Conservation (phyloP, 2,888 invertebrate genomes). For the Cordilura impudica region DNA sequence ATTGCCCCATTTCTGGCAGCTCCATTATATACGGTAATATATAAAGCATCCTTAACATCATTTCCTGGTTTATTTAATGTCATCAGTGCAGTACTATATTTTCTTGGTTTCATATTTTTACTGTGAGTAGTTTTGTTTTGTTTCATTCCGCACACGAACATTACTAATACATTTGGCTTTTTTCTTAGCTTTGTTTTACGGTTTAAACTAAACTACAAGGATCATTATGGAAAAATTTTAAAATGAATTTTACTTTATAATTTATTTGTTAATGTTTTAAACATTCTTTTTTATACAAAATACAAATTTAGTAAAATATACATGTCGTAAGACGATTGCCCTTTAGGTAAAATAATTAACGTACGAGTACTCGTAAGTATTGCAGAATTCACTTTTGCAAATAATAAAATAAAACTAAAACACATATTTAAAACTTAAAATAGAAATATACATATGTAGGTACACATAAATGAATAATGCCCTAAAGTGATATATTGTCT, state of each 20-base stretch:
- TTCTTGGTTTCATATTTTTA: conserved; percentile 70
- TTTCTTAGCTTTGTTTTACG: conserved; percentile 71
- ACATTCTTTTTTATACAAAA: too few species aligned
- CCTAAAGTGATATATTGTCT: too few species aligned
- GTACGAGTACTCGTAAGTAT: too few species aligned
- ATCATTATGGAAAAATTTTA: conserved; percentile 70
- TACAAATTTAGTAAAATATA: conserved; percentile 16
- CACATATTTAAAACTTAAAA: too few species aligned
- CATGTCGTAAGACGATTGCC: too few species aligned
- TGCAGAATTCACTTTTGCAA: too few species aligned
- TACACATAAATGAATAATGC: too few species aligned
- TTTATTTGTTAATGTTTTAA: conserved; percentile 19
- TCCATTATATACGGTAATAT: conserved; percentile 83
- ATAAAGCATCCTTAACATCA: conserved; percentile 80
- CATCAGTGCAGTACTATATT: conserved; percentile 79
- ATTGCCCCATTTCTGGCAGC: conserved; percentile 81
- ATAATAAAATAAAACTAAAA: too few species aligned
- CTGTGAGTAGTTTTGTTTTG: too few species aligned
- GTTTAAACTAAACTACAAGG: conserved; percentile 69
- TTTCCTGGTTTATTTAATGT: conserved; percentile 82
- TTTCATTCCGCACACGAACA: too few species aligned
- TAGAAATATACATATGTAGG: too few species aligned
- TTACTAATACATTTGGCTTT: not conserved
- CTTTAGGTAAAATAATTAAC: too few species aligned
- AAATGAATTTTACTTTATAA: conserved; percentile 64